Percentiles rank a stretch among this genome's conserved stretches.
phyloP scores from a whole-genome alignment of 2,888 invertebrate genomes.

The Stratiomys singularior region DNA sequence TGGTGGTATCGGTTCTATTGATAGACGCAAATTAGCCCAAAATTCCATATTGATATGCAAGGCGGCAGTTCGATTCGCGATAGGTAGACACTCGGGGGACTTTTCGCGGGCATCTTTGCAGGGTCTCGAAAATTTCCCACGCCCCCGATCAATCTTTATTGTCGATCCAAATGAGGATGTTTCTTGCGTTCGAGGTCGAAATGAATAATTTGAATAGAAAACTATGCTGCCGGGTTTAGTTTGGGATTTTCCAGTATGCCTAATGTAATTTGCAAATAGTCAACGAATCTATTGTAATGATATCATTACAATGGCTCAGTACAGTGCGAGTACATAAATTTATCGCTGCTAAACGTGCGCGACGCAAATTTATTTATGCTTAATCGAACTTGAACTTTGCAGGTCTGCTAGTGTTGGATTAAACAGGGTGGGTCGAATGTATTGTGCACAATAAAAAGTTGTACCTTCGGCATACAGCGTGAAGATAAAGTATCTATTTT shows the following conservation, averaged over 20 bases:
- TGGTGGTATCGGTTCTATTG: constrained; percentile 19
- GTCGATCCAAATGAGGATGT: constrained; percentile 20
- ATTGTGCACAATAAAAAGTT: no score
- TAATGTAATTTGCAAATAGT: neutral
- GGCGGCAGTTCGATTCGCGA: neutral
- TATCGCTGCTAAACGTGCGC: constrained; percentile 25
- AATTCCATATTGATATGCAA: constrained; percentile 36
- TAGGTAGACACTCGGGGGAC: constrained; percentile 4
- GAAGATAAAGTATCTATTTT: no score
- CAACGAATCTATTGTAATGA: neutral
- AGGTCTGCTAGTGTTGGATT: neutral
- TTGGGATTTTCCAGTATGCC: neutral
- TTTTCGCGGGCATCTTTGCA: constrained; percentile 6
- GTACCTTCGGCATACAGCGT: no score
- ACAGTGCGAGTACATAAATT: constrained; percentile 27
- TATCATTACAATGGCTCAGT: neutral
- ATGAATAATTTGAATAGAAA: neutral
- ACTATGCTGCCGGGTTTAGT: neutral
- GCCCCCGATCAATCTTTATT: constrained; percentile 21
- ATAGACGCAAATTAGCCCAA: constrained; percentile 4
- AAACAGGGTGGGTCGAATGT: neutral
- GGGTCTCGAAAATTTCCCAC: constrained; percentile 40
- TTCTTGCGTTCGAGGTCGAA: constrained; percentile 10
- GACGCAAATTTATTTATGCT: constrained; percentile 21
- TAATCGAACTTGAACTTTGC: constrained; percentile 11